Evolutionary conservation across 1,140 invertebrate species (phyloP).

Genomic region (Medauroidea extradentata): DNA sequence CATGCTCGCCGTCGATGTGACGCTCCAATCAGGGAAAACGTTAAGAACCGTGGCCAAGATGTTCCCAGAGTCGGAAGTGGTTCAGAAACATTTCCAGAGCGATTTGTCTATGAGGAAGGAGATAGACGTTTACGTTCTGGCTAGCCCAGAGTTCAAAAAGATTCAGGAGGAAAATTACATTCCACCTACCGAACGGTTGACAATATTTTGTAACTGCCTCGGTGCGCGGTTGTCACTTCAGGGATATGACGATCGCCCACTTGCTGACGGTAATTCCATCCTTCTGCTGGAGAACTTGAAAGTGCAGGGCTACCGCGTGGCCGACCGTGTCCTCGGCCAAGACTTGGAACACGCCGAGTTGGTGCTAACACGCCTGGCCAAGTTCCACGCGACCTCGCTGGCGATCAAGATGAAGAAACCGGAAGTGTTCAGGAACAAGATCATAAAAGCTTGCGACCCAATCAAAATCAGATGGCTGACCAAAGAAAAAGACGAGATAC

Average conservation of each 20-base stretch:
- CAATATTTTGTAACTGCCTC: neutral
- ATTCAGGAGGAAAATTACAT: conserved; percentile 2
- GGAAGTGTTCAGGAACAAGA: neutral
- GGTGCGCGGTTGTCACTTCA: neutral
- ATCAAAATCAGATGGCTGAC: neutral
- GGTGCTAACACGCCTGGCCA: neutral
- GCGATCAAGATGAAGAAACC: conserved; percentile 1
- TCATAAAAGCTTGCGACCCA: neutral
- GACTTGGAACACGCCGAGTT: conserved; percentile 1
- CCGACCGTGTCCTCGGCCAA: neutral
- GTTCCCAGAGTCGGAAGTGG: neutral
- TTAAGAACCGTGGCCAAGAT: neutral
- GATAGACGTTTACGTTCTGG: conserved; percentile 4
- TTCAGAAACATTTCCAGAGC: neutral
- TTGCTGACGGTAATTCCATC: neutral
- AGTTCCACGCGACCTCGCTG: neutral
- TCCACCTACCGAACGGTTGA: neutral
- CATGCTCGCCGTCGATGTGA: neutral
- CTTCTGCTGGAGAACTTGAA: conserved; percentile 7
- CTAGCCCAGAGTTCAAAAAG: neutral
- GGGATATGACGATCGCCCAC: neutral
- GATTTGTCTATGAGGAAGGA: conserved; percentile 2
- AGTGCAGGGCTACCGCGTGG: neutral
- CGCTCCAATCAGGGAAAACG: neutral
- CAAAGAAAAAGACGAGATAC: neutral